Evolutionary conservation across 2,113 vertebrate species (phyloP).

Genomic region (Leucosticte australis): DNA sequence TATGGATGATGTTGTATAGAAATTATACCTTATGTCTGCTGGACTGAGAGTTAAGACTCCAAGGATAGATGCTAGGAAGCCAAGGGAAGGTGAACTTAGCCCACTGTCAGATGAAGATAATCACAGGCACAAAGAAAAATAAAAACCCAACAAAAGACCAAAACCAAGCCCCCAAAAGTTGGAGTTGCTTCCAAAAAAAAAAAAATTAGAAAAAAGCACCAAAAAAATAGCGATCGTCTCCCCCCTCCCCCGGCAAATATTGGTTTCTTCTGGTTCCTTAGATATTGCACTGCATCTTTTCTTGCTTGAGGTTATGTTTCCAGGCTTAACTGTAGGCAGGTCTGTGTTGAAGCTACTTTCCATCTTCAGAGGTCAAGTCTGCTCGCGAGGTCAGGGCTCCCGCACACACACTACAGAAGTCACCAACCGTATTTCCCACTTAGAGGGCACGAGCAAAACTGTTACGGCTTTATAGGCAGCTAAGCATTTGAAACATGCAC

Average conservation of each 20-base stretch:
- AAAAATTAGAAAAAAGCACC: background rate
- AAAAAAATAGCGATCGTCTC: background rate
- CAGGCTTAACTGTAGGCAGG: slow-evolving; percentile 69
- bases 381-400: slow-evolving; percentile 72
- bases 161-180: slow-evolving; percentile 49
- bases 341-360: slow-evolving; percentile 71
- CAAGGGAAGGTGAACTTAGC: slow-evolving; percentile 61
- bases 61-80: slow-evolving; percentile 52
- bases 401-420: slow-evolving; percentile 70
- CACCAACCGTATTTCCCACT: slow-evolving; percentile 70
- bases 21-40: slow-evolving; percentile 66
- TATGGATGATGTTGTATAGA: slow-evolving; percentile 48
- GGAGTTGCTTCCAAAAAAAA: slow-evolving; percentile 56
- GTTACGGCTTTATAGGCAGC: slow-evolving; percentile 88
- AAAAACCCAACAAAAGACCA: background rate
- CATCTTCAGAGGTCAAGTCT: slow-evolving; percentile 78
- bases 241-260: slow-evolving; percentile 62
- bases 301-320: slow-evolving; percentile 71
- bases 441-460: slow-evolving; percentile 76
- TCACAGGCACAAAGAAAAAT: slow-evolving; percentile 30
- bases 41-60: slow-evolving; percentile 67
- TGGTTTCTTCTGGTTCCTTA: slow-evolving; percentile 72
- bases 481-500: slow-evolving; percentile 92
- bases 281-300: slow-evolving; percentile 72
- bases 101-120: slow-evolving; percentile 63